These are phyloP conservation scores for Pyrgus malvae DNA, from an alignment of 2,888 invertebrate species.

Conservation along the genomic window DNA sequence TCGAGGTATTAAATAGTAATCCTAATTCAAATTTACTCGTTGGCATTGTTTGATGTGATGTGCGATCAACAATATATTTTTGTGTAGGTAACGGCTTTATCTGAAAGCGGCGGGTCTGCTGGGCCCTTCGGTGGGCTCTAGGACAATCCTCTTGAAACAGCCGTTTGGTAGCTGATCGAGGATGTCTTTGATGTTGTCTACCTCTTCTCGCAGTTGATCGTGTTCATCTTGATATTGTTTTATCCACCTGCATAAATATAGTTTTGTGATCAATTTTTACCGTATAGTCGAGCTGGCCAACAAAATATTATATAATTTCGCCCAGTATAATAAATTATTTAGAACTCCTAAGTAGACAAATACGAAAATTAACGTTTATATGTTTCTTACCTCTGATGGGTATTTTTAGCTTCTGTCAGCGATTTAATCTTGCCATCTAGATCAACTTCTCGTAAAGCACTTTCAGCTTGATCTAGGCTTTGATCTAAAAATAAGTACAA, in stretches of 20 bases:
- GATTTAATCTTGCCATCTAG: constrained; percentile 88
- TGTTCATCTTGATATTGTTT: constrained; percentile 91
- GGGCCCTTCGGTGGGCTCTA: constrained; percentile 85
- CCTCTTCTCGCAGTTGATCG: constrained; percentile 86
- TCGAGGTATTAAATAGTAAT: too few species aligned
- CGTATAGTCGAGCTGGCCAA: too few species aligned
- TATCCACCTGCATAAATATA: constrained; percentile 82
- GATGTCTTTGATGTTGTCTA: constrained; percentile 91
- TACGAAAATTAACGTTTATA: background rate
- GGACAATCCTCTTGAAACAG: constrained; percentile 89
- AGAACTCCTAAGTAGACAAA: too few species aligned
- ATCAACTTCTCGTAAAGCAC: constrained; percentile 86
- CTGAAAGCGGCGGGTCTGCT: constrained; percentile 52
- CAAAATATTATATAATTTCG: too few species aligned
- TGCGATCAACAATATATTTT: constrained; percentile 13
- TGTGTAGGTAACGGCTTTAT: constrained; percentile 40
- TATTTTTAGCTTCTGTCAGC: constrained; percentile 86
- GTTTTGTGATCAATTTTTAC: too few species aligned
- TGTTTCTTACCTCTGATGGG: constrained; percentile 77
- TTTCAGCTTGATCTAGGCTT: constrained; percentile 86
- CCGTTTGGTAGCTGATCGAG: constrained; percentile 88
- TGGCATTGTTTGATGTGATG: constrained; percentile 16
- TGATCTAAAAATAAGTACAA: constrained; percentile 72
- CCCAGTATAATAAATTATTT: background rate
- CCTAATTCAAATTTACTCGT: background rate